These are phyloP conservation scores for Enteromius anoplus DNA, from an alignment of 2,797 vertebrate species.

Conservation along the genomic window DNA sequence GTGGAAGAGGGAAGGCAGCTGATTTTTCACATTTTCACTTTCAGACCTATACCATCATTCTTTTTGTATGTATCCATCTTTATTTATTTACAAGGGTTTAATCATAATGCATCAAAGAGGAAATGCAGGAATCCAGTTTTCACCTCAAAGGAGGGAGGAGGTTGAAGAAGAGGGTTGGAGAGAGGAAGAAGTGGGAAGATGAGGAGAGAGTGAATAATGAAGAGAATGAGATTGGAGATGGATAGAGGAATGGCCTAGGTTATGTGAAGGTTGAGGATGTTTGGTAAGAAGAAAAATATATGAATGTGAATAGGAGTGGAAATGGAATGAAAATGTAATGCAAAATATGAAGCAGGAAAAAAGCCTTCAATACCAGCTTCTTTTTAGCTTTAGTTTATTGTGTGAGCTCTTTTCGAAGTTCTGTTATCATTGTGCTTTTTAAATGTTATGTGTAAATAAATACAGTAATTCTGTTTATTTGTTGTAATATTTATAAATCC, in stretches of 20 bases:
- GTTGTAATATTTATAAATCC: background rate
- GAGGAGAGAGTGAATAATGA: background rate
- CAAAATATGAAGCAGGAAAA: background rate
- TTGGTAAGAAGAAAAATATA: background rate
- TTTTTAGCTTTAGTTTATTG: background rate
- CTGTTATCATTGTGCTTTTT: background rate
- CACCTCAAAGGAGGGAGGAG: slow-evolving; percentile 30
- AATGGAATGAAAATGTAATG: background rate
- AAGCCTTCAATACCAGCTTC: background rate
- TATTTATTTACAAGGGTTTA: slow-evolving; percentile 45
- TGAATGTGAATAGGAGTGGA: background rate
- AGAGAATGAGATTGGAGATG: background rate
- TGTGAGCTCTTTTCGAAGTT: background rate
- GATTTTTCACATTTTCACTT: slow-evolving; percentile 34
- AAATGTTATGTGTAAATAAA: background rate
- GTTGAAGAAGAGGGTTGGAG: background rate
- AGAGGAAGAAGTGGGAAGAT: background rate
- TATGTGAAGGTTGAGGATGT: slow-evolving; percentile 1
- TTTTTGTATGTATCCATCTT: slow-evolving; percentile 11
- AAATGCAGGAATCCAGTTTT: slow-evolving; percentile 49
- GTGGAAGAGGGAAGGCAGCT: slow-evolving; percentile 7
- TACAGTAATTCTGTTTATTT: background rate
- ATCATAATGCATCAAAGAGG: slow-evolving; percentile 27
- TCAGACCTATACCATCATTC: background rate
- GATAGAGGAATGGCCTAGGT: background rate